Evolutionary conservation across 2,113 vertebrate genomes (phyloP), one percentile per base, ranked within the genome.

Genomic region (Emydocephalus ijimae): DNA sequence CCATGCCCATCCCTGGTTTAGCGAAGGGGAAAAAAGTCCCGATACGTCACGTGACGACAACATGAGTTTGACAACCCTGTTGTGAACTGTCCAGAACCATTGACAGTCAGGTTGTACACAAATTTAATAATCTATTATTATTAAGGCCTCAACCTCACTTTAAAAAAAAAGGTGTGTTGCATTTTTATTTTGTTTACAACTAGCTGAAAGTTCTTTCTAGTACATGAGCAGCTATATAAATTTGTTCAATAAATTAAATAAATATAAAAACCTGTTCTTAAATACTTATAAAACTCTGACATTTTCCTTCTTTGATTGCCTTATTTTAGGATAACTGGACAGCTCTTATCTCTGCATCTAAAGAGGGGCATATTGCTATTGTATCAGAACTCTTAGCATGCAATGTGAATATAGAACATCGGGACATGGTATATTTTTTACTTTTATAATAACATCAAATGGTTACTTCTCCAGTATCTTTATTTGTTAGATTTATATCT

Each of bases 311-410:
- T 0, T 89, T 15, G 59, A 50, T 56, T 94, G 93, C 89, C 88
- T 91, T 89, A 0, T 95, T 90, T 10, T 95, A 99, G 99, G 99
- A 99, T 96, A 99, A 99, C 97, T 99, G 99, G 99, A 99, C 99
- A 29, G 98, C 99, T 8, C 98, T 99, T 93, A 99, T 99, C 96
- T 99, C 98, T 0, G 99, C 99, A 48, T 97, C 99, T 29, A 99
- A 99, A 96, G 99, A 99, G 95, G 99, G 99, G 15, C 98, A 99
- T 88, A 48, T 98, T 5, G 98, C 98, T 91, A 96, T 99, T 69
- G 98, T 99, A 92, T 98, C 96, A 90, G 99, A 99, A 29, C 97
- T 99, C 1, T 97, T 99, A 81, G 98, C 97, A 85, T 97, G 98
- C 45, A 98, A 98, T 94, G 99, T 98, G 50, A 98, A 97, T 95